Evolutionary conservation across 1,140 invertebrate genomes (phyloP), one percentile per base, ranked within the genome.

Genomic region (Orchesella cincta): DNA sequence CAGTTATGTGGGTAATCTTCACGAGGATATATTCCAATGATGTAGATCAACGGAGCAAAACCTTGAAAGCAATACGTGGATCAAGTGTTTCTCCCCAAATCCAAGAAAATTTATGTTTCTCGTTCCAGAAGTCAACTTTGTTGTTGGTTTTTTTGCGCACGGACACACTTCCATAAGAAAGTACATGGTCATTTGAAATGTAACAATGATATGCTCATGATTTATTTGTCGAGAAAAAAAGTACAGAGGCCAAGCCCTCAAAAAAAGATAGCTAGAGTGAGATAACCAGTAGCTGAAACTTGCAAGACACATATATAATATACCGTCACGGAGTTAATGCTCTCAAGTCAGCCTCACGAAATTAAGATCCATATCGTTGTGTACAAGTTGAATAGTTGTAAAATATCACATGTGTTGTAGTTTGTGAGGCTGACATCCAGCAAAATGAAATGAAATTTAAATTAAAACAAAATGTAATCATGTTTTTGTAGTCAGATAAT

Each of bases 401-500:
- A n/a, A n/a, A n/a, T n/a, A n/a, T 46, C 5, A 57, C 26, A n/a
- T 57, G 54, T 16, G 54, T 57, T 14, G 5, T 57, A 23, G 14
- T 57, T n/a, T n/a, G n/a, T n/a, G n/a, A n/a, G 54, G 12, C 3
- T 57, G 54, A 5, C 26, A 57, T 57, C 26, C 54, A 12, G 12
- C 26, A 23, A 57, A 16, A 26, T n/a, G 54, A 26, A 57, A 57
- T 26, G 54, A 57, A 57, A 57, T 57, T 57, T 67, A 67, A 31
- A 33, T 31, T 67, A 31, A 31, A 67, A 67, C 62, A 67, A 67
- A 67, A 67, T 67, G 62, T 33, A 67, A 67, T 67, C 62, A 67
- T 67, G 62, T 67, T 67, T 46, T 31, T 67, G 12, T 67, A 33
- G 62, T 67, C 62, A 67, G 62, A 67, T 67, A 67, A 67, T 67